Conservation (phyloP, 2,113 vertebrate species). For the Gopherus evgoodei region DNA sequence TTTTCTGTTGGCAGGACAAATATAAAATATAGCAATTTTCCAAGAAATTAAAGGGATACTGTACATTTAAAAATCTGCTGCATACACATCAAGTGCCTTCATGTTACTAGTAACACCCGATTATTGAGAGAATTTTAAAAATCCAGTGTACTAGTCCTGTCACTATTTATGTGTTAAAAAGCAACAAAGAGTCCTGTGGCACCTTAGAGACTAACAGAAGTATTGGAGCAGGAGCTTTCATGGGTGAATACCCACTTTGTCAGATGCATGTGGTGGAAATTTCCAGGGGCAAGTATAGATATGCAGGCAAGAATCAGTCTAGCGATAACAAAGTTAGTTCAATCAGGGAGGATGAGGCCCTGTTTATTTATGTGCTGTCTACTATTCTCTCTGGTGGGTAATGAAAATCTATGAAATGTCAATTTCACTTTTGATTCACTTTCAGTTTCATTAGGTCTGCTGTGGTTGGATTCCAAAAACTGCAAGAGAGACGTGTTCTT, state of each 20-base stretch:
- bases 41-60: conserved; percentile 18
- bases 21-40: conserved; percentile 29
- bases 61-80: not conserved
- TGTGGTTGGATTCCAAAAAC: conserved; percentile 24
- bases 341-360: no score
- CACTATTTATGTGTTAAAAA: conserved; percentile 55
- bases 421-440: conserved; percentile 60
- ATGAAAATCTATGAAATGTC: conserved; percentile 70
- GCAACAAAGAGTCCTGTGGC: no score
- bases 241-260: no score
- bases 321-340: no score
- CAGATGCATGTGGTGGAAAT: no score
- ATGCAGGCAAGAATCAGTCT: no score
- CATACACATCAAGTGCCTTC: not conserved
- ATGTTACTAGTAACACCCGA: not conserved
- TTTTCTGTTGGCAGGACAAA: conserved; percentile 2
- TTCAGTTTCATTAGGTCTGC: conserved; percentile 59
- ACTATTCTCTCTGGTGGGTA: conserved; percentile 49
- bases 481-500: conserved; percentile 2
- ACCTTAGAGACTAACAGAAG: no score
- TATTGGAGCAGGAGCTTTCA: no score
- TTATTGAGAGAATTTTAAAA: not conserved
- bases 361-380: conserved; percentile 61
- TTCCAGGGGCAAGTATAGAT: no score
- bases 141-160: conserved; percentile 56